Evolutionary conservation across 2,888 invertebrate species (phyloP).

Genomic region (Digitonthophagus gazella): DNA sequence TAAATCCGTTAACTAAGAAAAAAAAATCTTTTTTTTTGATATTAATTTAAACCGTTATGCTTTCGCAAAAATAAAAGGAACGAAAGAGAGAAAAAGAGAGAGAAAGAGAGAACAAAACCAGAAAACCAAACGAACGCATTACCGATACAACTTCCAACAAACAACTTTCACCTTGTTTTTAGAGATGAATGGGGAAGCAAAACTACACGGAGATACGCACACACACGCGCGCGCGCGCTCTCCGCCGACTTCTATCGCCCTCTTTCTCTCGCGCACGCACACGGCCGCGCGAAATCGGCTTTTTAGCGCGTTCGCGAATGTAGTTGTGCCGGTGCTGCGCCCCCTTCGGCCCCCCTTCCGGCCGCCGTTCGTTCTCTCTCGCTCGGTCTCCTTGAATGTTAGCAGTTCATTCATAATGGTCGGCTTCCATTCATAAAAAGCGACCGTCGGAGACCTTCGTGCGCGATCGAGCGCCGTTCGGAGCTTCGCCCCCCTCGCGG

Average conservation of each 20-base stretch:
- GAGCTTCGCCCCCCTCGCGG: constrained; percentile 35
- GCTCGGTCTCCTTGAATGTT: constrained; percentile 51
- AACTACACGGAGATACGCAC: constrained; percentile 9
- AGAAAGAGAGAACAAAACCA: background rate
- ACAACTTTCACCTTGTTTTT: background rate
- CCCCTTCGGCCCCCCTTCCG: constrained; percentile 32
- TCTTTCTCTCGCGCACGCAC: constrained; percentile 34
- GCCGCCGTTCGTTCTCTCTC: constrained; percentile 36
- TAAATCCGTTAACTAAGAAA: too few species aligned
- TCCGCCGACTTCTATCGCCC: background rate
- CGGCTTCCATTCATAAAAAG: constrained; percentile 73
- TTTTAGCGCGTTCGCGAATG: constrained; percentile 22
- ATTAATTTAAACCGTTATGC: too few species aligned
- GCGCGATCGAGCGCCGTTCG: constrained; percentile 44
- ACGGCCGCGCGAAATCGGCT: background rate
- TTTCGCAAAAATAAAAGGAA: too few species aligned
- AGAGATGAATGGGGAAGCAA: constrained; percentile 6
- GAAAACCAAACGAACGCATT: constrained; percentile 1
- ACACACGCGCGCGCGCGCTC: background rate
- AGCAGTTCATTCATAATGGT: constrained; percentile 70
- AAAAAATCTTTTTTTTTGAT: too few species aligned
- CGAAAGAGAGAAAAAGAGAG: background rate
- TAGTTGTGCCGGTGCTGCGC: constrained; percentile 27
- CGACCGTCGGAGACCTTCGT: constrained; percentile 51
- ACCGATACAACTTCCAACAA: background rate